phyloP scores from a whole-genome alignment of 2,797 vertebrate species.

The Coreius guichenoti region DNA sequence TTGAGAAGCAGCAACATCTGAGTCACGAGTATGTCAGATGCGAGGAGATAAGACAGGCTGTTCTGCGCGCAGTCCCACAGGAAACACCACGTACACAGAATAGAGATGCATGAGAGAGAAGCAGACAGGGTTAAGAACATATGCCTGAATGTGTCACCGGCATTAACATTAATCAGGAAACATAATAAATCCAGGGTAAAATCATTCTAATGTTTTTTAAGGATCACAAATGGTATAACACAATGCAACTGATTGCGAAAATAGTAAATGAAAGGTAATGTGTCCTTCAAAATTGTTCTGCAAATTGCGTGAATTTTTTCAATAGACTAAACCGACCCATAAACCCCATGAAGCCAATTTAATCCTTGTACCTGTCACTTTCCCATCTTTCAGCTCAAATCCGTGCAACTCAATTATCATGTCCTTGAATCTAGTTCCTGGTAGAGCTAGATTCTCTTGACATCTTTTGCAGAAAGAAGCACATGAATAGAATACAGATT shows the following conservation, averaged over 20 bases:
- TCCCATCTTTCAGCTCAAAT: slow-evolving; percentile 31
- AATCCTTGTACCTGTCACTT: slow-evolving; percentile 40
- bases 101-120: neutral
- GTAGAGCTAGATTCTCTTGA: slow-evolving; percentile 19
- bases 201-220: neutral
- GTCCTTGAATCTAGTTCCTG: slow-evolving; percentile 49
- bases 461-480: slow-evolving; percentile 44
- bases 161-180: neutral
- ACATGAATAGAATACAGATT: neutral
- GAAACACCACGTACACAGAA: neutral
- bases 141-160: neutral
- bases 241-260: neutral
- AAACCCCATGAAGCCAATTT: slow-evolving; percentile 36
- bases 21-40: slow-evolving; percentile 23
- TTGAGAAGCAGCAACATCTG: slow-evolving; percentile 26
- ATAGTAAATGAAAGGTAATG: neutral
- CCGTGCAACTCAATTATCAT: slow-evolving; percentile 47
- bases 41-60: slow-evolving; percentile 14
- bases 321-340: neutral
- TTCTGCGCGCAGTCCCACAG: slow-evolving; percentile 9
- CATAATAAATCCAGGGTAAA: neutral
- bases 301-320: slow-evolving; percentile 12
- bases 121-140: neutral
- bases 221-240: neutral
- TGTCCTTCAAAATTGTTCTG: slow-evolving; percentile 2